Evolutionary conservation across 2,113 vertebrate genomes (phyloP).

Genomic region (Eclectus roratus): DNA sequence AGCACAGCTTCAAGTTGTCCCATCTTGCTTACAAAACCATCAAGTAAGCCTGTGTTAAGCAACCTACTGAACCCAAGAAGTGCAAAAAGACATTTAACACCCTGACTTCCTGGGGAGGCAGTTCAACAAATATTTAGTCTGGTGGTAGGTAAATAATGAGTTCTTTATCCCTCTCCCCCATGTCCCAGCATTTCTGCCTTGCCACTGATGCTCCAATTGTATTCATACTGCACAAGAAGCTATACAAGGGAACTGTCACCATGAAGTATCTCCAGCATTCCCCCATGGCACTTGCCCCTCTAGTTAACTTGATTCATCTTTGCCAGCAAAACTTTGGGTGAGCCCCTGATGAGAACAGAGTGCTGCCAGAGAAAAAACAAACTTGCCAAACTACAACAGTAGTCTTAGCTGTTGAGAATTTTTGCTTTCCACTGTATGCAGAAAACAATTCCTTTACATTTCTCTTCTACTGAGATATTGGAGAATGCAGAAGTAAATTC

Average conservation of each 20-base stretch:
- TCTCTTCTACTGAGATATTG: not conserved
- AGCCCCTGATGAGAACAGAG: not conserved
- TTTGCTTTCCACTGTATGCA: not conserved
- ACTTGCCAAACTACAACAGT: not conserved
- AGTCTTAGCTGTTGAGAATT: not conserved
- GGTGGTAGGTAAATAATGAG: not conserved
- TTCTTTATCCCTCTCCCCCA: not conserved
- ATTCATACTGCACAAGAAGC: not conserved
- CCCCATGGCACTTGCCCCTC: not conserved
- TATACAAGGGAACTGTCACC: not conserved
- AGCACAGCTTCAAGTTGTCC: not conserved
- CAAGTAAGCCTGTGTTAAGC: not conserved
- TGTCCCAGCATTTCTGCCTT: not conserved
- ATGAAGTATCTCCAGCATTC: not conserved
- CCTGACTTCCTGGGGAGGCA: not conserved
- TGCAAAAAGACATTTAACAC: not conserved
- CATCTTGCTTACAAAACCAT: not conserved
- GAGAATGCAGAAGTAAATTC: not conserved
- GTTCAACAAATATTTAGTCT: not conserved
- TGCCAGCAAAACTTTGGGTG: not conserved
- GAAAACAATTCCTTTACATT: not conserved
- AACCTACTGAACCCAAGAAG: not conserved
- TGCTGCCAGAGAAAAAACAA: not conserved
- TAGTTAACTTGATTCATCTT: not conserved
- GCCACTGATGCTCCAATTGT: not conserved